phyloP scores from a whole-genome alignment of 1,140 invertebrate species.

The Maconellicoccus hirsutus region DNA sequence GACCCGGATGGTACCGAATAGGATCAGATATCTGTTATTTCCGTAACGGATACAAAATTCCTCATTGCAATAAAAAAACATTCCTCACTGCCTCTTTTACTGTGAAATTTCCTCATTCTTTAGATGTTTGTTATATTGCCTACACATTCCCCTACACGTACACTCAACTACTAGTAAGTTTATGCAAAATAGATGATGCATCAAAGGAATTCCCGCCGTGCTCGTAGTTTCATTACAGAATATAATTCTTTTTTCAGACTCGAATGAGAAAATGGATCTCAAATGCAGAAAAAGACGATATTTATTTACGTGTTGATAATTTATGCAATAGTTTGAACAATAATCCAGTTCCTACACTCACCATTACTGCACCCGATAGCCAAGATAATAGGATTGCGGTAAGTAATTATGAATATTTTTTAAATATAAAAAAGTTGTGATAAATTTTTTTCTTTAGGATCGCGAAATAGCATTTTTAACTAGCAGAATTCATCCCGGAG shows the following conservation, averaged over 20 bases:
- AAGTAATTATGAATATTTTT: conserved; percentile 31
- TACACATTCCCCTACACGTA: conserved; percentile 89
- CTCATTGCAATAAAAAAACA: conserved; percentile 41
- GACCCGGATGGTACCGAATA: conserved; percentile 56
- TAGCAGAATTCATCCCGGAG: conserved; percentile 75
- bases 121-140: conserved; percentile 77
- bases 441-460: conserved; percentile 36
- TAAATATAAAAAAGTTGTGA: too few relatives aligned
- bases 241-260: conserved; percentile 38
- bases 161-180: conserved; percentile 54
- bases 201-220: too few relatives aligned
- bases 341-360: conserved; percentile 66
- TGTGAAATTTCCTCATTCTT: conserved; percentile 60
- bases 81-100: conserved; percentile 75
- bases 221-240: background rate
- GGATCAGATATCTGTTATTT: conserved; percentile 76
- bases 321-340: conserved; percentile 55
- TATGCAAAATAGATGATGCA: background rate
- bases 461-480: conserved; percentile 62
- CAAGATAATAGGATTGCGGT: conserved; percentile 44
- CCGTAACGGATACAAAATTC: conserved; percentile 49
- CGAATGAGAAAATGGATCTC: conserved; percentile 50
- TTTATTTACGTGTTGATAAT: conserved; percentile 23
- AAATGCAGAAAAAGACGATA: conserved; percentile 30
- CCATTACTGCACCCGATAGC: conserved; percentile 57